Conservation (phyloP, 1,140 invertebrate genomes). For the Drosophila arizonae region DNA sequence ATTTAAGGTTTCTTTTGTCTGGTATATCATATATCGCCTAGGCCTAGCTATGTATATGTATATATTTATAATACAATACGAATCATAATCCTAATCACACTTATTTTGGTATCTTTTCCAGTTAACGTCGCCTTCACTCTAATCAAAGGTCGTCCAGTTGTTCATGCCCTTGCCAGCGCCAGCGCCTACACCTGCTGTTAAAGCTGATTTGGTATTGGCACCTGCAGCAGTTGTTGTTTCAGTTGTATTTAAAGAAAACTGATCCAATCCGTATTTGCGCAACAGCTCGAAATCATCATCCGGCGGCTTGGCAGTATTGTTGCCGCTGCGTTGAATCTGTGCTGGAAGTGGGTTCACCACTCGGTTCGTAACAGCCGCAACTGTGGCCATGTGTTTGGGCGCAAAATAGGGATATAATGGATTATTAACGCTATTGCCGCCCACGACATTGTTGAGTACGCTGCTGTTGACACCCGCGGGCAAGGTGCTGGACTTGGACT, state of each 20-base stretch:
- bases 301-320: slow-evolving; percentile 49
- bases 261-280: slow-evolving; percentile 85
- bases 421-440: slow-evolving; percentile 83
- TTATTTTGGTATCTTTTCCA: slow-evolving; percentile 71
- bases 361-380: slow-evolving; percentile 60
- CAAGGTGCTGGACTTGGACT: slow-evolving; percentile 83
- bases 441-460: slow-evolving; percentile 22
- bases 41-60: slow-evolving; percentile 48
- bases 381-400: slow-evolving; percentile 82
- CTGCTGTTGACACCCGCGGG: slow-evolving; percentile 82
- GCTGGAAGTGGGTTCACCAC: slow-evolving; percentile 49
- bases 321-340: slow-evolving; percentile 53
- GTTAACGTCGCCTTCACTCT: slow-evolving; percentile 26
- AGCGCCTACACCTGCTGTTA: slow-evolving; percentile 16
- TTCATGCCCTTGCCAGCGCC: slow-evolving; percentile 63
- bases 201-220: slow-evolving; percentile 27
- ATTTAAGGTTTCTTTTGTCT: slow-evolving; percentile 55
- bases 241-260: slow-evolving; percentile 68
- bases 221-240: slow-evolving; percentile 31
- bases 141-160: slow-evolving; percentile 82
- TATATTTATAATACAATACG: slow-evolving; percentile 51
- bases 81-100: slow-evolving; percentile 66
- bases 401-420: slow-evolving; percentile 86
- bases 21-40: slow-evolving; percentile 35
- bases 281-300: slow-evolving; percentile 84